Evolutionary conservation across 2,113 vertebrate species (phyloP).

Genomic region (Atherinomorus stipes): DNA sequence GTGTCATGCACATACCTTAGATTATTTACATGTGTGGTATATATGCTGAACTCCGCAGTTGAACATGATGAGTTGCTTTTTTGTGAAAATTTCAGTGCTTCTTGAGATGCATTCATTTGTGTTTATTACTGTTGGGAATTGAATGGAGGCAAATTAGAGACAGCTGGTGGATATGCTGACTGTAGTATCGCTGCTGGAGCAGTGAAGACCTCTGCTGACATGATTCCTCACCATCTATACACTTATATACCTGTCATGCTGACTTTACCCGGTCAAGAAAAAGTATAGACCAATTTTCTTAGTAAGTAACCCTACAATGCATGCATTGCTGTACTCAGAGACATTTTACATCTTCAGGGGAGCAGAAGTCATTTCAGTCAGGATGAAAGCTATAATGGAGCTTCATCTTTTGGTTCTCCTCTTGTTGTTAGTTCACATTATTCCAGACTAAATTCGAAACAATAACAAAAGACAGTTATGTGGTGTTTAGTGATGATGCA

Average conservation of each 20-base stretch:
- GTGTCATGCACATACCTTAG: slow-evolving; percentile 67
- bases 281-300: slow-evolving; percentile 4
- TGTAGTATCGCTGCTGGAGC: background rate
- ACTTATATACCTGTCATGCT: slow-evolving; percentile 7
- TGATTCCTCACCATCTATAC: slow-evolving; percentile 5
- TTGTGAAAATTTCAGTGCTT: slow-evolving; percentile 3
- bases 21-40: slow-evolving; percentile 65
- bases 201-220: background rate
- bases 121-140: background rate
- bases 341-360: background rate
- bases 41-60: slow-evolving; percentile 21
- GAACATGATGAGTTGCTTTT: slow-evolving; percentile 18
- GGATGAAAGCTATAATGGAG: no score
- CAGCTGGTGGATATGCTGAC: background rate
- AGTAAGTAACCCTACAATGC: background rate
- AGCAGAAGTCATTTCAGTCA: background rate
- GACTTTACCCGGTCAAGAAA: background rate
- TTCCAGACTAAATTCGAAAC: background rate
- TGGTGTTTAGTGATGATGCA: background rate
- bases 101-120: slow-evolving; percentile 16
- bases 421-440: background rate
- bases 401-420: background rate
- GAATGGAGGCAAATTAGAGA: slow-evolving; percentile 1
- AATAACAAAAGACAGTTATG: no score
- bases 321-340: slow-evolving; percentile 5